These are phyloP conservation scores for Myiagra hebetior DNA, from an alignment of 2,113 vertebrate genomes.

Conservation along the genomic window DNA sequence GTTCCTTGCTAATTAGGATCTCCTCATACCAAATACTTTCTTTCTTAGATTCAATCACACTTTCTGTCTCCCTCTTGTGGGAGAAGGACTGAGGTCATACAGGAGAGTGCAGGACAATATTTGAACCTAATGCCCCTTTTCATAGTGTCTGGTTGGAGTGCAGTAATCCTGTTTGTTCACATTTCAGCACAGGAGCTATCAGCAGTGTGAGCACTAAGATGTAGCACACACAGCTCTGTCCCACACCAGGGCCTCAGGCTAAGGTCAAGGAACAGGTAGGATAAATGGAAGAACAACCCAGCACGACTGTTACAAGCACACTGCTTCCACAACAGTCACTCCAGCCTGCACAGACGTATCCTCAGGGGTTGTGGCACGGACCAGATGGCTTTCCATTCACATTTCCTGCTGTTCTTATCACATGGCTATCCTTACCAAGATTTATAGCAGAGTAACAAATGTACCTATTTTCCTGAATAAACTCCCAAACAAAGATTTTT, in stretches of 20 bases:
- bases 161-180: not conserved
- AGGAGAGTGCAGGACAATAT: not conserved
- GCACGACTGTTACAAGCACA: not conserved
- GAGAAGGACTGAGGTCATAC: not conserved
- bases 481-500: not conserved
- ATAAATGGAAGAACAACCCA: not conserved
- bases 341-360: not conserved
- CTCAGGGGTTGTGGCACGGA: not conserved
- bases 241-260: not conserved
- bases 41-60: not conserved
- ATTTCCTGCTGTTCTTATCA: not conserved
- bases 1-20: not conserved
- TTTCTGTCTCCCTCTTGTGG: not conserved
- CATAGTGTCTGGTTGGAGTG: fast-evolving
- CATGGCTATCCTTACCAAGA: not conserved
- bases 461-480: not conserved
- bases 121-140: not conserved
- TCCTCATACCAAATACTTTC: not conserved
- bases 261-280: not conserved
- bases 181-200: not conserved
- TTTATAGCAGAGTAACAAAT: not conserved
- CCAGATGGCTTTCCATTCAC: conserved; percentile 14
- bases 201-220: not conserved
- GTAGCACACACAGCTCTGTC: not conserved
- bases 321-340: not conserved